phyloP scores from a whole-genome alignment of 2,888 invertebrate genomes.

The Yponomeuta malinellus region DNA sequence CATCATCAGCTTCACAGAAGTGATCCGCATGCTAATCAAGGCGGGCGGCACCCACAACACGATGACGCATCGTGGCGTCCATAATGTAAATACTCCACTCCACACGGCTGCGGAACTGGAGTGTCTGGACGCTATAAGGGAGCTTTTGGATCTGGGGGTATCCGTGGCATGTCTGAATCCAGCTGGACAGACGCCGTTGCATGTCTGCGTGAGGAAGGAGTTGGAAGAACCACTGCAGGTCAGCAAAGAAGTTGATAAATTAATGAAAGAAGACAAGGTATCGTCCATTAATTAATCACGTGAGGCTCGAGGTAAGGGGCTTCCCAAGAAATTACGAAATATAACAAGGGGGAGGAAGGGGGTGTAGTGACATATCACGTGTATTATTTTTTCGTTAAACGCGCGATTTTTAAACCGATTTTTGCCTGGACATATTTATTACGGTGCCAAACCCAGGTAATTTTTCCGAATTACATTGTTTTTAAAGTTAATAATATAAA shows the following conservation, averaged over 20 bases:
- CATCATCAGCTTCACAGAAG: constrained; percentile 39
- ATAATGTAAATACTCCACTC: constrained; percentile 56
- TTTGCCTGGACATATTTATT: too few relatives aligned
- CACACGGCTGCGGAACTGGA: constrained; percentile 70
- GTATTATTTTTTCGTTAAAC: too few relatives aligned
- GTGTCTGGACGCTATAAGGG: constrained; percentile 53
- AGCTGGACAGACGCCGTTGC: constrained; percentile 66
- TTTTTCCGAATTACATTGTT: too few relatives aligned
- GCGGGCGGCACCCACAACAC: constrained; percentile 42
- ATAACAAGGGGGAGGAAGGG: too few relatives aligned
- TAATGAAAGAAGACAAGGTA: too few relatives aligned
- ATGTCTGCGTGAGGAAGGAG: constrained; percentile 64
- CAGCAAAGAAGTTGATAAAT: constrained; percentile 13
- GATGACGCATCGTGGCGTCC: constrained; percentile 34
- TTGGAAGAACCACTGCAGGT: constrained; percentile 60
- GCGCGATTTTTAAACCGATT: too few relatives aligned
- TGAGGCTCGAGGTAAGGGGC: too few relatives aligned
- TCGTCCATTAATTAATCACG: too few relatives aligned
- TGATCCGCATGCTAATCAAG: constrained; percentile 44
- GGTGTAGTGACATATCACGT: too few relatives aligned
- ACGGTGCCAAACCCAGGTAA: too few relatives aligned
- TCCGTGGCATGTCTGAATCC: constrained; percentile 54
- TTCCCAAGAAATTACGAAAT: too few relatives aligned
- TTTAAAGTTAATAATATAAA: too few relatives aligned
- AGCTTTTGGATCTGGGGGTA: constrained; percentile 57